Evolutionary conservation across 2,797 vertebrate genomes (phyloP).

Genomic region (Bovichtus variegatus): DNA sequence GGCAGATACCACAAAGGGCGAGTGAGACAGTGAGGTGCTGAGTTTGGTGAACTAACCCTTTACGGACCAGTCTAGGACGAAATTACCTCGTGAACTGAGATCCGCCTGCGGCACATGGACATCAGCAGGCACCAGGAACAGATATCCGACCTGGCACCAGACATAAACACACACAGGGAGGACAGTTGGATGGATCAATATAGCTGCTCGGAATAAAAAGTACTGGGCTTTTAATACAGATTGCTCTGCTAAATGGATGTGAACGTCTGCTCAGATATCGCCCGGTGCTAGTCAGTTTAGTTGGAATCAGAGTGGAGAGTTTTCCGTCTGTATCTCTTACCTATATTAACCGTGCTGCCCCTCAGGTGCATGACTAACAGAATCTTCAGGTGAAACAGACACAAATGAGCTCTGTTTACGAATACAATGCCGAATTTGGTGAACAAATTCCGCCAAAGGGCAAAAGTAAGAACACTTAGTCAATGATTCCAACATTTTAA

Average conservation of each 20-base stretch:
- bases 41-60: background rate
- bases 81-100: slow-evolving; percentile 48
- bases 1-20: background rate
- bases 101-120: slow-evolving; percentile 44
- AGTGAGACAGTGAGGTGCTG: background rate
- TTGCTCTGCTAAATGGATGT: slow-evolving; percentile 74
- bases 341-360: slow-evolving; percentile 56
- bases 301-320: slow-evolving; percentile 50
- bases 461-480: slow-evolving; percentile 11
- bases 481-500: slow-evolving; percentile 24
- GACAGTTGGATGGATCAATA: slow-evolving; percentile 72
- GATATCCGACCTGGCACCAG: slow-evolving; percentile 68
- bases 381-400: slow-evolving; percentile 46
- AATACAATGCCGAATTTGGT: slow-evolving; percentile 40
- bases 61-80: slow-evolving; percentile 12
- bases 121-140: slow-evolving; percentile 50
- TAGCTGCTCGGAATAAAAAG: slow-evolving; percentile 65
- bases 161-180: slow-evolving; percentile 60
- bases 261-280: slow-evolving; percentile 66
- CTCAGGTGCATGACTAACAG: slow-evolving; percentile 33
- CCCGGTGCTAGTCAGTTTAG: slow-evolving; percentile 59
- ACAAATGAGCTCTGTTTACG: slow-evolving; percentile 55
- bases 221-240: slow-evolving; percentile 72
- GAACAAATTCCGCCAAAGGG: slow-evolving; percentile 33
- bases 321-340: slow-evolving; percentile 53